These are phyloP conservation scores for Myiozetetes cayanensis DNA, from an alignment of 2,113 vertebrate species.

Conservation along the genomic window DNA sequence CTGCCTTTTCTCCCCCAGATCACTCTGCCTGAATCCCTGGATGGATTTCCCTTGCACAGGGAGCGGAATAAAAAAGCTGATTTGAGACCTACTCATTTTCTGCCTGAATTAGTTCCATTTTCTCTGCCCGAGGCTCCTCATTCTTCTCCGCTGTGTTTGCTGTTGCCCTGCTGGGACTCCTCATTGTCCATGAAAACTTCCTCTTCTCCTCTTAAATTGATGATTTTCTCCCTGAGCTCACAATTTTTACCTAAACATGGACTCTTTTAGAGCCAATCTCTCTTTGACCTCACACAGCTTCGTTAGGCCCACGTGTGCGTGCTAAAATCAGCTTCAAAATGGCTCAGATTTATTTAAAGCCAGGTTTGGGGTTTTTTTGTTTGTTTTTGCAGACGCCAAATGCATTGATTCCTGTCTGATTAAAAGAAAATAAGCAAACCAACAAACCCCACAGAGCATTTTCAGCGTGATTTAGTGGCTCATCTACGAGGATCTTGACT, in stretches of 20 bases:
- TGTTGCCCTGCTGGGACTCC: background rate
- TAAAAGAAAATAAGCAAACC: background rate
- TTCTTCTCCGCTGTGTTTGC: background rate
- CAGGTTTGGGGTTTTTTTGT: background rate
- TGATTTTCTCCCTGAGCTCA: background rate
- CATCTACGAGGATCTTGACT: background rate
- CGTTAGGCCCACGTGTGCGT: rapidly evolving
- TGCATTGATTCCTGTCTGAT: background rate
- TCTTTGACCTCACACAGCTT: background rate
- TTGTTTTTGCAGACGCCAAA: background rate
- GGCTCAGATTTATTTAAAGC: slow-evolving; percentile 16
- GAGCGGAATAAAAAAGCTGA: slow-evolving; percentile 14
- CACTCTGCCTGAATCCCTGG: background rate
- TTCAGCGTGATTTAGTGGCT: slow-evolving; percentile 2
- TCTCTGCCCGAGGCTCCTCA: background rate
- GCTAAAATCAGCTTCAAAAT: background rate
- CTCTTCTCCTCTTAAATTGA: background rate
- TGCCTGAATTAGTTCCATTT: slow-evolving; percentile 22
- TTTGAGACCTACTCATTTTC: background rate
- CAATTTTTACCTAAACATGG: background rate
- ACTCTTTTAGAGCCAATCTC: background rate
- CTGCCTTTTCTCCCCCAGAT: background rate
- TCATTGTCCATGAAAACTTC: background rate
- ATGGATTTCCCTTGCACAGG: background rate
- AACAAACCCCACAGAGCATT: background rate